Base-by-base conservation (phyloP, 2,797 vertebrate genomes). In the Dendrocincla fuliginosa region DNA sequence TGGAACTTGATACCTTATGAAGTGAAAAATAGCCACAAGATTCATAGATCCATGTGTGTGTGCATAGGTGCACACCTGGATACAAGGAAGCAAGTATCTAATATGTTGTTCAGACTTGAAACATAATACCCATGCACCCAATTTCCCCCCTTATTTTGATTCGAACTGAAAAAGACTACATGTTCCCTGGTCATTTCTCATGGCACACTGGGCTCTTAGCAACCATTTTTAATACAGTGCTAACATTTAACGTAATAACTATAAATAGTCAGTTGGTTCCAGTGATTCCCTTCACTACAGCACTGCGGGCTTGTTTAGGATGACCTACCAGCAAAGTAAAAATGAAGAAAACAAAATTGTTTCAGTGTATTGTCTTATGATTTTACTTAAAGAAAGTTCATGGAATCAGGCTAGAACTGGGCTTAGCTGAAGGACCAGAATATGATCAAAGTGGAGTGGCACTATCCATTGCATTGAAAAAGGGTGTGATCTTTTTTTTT, bases 21-120 rank as follows among this genome's bases (percentile, higher is more conserved):
- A 77, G 18, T 24, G 27, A 47, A 70, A 83, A 80, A 27, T 4
- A n/a, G 18, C 15, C 14, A 25, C 1, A 11, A 25, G 11, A 8
- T 39, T 81, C 13, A 6, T 5, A 60, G 19, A 47, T 46, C 16
- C 42, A 10, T 28, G 5, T 35, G 11, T 83, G 5, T 12, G 3
- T 25, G 5, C 17, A 32, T 16, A 10, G 15, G 10, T 39, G 24
- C 7, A 6, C 3, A 16, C 3, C 11, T 0, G 0, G 12, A 17
- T 35, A 49, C 2, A 32, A 73, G 23, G 11, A 60, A 76, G 5
- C 13, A 37, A 68, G 32, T 65, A 49, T 35, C 56, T 25, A 55
- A 27, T 37, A 22, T 0, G 4, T 39, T 68, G 2, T 44, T 90
- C 2, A 3, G 20, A 53, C 8, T 23, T 39, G 39, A 86, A 90